Percentiles rank a stretch among this genome's conserved stretches.
Evolutionary conservation across 2,113 vertebrate genomes (phyloP).

Genomic region (Platycercus adscitus): DNA sequence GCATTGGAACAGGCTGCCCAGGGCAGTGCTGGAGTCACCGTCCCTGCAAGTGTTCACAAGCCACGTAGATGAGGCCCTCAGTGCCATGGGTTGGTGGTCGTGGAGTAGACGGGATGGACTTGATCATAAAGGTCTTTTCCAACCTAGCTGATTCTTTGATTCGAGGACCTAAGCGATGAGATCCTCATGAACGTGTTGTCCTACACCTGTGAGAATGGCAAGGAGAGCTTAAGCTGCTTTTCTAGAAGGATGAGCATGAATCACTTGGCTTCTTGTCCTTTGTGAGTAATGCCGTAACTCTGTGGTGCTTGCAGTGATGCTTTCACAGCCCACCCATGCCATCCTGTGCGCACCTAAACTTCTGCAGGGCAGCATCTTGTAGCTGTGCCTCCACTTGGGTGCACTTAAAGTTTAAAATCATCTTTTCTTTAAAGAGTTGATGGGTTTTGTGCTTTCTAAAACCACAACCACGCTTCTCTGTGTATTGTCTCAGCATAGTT

Average conservation of each 20-base stretch:
- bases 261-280: not conserved
- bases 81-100: not conserved
- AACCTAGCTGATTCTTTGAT: not conserved
- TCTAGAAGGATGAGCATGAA: not conserved
- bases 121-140: not conserved
- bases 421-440: not conserved
- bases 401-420: not conserved
- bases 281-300: slow-evolving; percentile 19
- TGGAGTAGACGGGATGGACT: not conserved
- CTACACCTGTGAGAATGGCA: not conserved
- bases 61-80: not conserved
- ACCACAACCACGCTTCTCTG: not conserved
- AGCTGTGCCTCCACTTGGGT: not conserved
- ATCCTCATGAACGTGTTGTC: not conserved
- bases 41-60: not conserved
- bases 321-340: not conserved
- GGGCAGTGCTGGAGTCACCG: not conserved
- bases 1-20: not conserved
- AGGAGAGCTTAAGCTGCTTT: not conserved
- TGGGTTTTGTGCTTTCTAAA: not conserved
- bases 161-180: not conserved
- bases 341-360: not conserved
- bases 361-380: not conserved
- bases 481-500: not conserved
- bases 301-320: not conserved